These are phyloP conservation scores for Drosophila equinoxialis DNA, from an alignment of 1,140 invertebrate species.

Conservation along the genomic window DNA sequence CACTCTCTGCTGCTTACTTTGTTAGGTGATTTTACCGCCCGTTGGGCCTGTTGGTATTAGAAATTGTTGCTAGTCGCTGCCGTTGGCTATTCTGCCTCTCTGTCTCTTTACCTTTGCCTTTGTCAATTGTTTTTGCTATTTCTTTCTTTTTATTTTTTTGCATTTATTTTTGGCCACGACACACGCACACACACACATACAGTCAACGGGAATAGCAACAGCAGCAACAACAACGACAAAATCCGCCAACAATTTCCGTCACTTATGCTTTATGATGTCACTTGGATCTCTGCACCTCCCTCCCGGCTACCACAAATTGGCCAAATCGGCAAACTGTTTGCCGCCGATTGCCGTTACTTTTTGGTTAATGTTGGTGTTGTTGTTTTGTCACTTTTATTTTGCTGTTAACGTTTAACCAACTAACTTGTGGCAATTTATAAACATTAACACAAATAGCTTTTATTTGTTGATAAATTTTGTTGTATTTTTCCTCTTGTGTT, in stretches of 20 bases:
- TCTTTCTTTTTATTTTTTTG: conserved; percentile 33
- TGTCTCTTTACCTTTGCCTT: conserved; percentile 20
- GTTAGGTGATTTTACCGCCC: conserved; percentile 42
- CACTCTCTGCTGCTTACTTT: conserved; percentile 10
- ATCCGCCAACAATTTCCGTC: conserved; percentile 55
- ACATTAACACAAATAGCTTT: conserved; percentile 38
- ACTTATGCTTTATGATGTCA: conserved; percentile 59
- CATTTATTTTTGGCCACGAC: conserved; percentile 62
- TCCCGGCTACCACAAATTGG: not conserved
- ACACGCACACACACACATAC: not conserved
- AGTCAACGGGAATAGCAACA: not conserved
- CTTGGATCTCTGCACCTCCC: conserved; percentile 17
- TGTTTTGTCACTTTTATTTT: conserved; percentile 28
- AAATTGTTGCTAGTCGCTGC: conserved; percentile 15
- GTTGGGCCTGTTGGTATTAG: conserved; percentile 26
- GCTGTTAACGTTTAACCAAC: conserved; percentile 32
- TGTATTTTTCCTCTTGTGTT: not conserved
- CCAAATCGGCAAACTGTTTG: conserved; percentile 14
- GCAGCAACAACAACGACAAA: not conserved
- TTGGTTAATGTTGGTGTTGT: conserved; percentile 15
- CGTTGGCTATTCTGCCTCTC: not conserved
- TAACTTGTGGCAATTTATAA: conserved; percentile 30
- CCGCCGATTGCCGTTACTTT: conserved; percentile 18
- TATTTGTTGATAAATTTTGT: conserved; percentile 50
- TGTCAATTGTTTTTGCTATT: conserved; percentile 44